phyloP scores from a whole-genome alignment of 2,113 vertebrate genomes.

The Sinocyclocheilus maitianheensis region DNA sequence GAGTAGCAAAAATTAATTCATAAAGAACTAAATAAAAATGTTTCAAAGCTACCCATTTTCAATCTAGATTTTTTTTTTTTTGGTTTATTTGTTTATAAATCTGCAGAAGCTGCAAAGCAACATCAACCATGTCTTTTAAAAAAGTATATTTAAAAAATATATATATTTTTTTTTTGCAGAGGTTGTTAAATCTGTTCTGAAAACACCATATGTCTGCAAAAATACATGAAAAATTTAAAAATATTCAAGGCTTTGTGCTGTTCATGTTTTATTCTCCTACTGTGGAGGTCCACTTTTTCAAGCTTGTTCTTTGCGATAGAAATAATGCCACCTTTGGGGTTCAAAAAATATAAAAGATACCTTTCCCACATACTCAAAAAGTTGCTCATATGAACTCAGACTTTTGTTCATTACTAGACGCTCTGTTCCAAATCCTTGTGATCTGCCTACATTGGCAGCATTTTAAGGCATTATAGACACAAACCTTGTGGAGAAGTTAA shows the following conservation, averaged over 20 bases:
- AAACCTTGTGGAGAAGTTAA: neutral
- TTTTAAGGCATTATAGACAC: neutral
- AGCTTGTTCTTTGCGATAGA: neutral
- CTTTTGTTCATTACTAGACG: neutral
- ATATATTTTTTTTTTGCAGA: neutral
- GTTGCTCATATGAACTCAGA: neutral
- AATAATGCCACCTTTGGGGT: slow-evolving; percentile 23
- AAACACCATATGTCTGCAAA: neutral
- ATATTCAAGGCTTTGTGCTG: neutral
- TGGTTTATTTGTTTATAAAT: neutral
- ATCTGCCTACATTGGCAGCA: neutral
- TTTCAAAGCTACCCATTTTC: neutral
- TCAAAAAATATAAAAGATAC: slow-evolving; percentile 22
- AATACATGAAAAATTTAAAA: neutral
- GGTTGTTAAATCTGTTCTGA: neutral
- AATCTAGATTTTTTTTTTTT: neutral
- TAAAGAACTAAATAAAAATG: neutral
- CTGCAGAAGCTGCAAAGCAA: neutral
- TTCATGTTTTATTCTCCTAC: neutral
- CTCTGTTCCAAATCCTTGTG: neutral
- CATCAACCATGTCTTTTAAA: neutral
- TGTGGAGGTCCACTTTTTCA: neutral
- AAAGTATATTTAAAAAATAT: neutral
- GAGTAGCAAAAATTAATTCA: slow-evolving; percentile 14
- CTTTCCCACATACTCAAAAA: slow-evolving; percentile 9